phyloP scores from a whole-genome alignment of 2,113 vertebrate genomes.

The Cinclus mexicanus region DNA sequence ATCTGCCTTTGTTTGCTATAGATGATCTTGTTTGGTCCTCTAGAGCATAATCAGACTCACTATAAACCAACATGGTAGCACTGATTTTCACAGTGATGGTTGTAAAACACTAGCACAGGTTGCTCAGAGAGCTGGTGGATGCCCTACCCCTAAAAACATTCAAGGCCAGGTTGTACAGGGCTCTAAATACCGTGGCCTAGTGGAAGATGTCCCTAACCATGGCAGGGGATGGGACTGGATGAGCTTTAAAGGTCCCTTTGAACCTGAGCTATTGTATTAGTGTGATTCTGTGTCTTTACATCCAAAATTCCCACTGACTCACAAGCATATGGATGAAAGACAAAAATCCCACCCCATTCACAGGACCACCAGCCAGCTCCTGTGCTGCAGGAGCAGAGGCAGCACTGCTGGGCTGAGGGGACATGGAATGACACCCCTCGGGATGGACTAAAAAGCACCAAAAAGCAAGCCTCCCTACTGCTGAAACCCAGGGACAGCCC shows the following conservation, averaged over 20 bases:
- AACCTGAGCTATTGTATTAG: not conserved
- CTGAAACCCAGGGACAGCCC: not conserved
- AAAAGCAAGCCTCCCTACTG: not conserved
- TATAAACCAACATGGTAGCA: not conserved
- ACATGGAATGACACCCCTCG: fast-evolving
- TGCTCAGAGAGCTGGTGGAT: not conserved
- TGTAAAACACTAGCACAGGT: not conserved
- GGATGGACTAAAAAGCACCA: not conserved
- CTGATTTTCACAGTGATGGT: fast-evolving
- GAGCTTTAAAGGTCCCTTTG: not conserved
- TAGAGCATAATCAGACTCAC: not conserved
- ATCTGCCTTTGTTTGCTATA: not conserved
- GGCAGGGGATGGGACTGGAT: not conserved
- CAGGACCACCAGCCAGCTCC: not conserved
- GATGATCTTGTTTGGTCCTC: not conserved
- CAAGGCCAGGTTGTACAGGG: fast-evolving
- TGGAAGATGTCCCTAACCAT: not conserved
- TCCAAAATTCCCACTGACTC: not conserved
- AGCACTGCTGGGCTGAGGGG: not conserved
- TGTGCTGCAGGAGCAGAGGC: not conserved
- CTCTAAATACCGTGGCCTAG: not conserved
- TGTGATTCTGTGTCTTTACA: not conserved
- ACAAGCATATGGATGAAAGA: not conserved
- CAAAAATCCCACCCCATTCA: not conserved
- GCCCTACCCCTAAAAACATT: too few species aligned